Evolutionary conservation across 2,797 vertebrate genomes (phyloP), one percentile per base, ranked within the genome.

Genomic region (Myotis daubentonii): DNA sequence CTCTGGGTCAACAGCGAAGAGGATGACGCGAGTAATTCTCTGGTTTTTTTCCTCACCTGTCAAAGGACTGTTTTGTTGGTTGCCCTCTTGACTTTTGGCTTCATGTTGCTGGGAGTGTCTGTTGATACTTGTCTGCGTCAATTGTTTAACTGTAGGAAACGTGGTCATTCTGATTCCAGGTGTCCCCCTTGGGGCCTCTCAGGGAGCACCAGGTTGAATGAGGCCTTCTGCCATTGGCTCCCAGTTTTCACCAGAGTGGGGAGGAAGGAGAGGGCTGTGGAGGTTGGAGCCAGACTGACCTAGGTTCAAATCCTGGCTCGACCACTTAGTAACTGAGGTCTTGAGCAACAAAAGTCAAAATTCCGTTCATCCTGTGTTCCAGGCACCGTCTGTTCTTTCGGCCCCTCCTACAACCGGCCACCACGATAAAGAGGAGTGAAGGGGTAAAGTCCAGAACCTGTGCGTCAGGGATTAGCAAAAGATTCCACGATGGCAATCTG

Each of bases 91-190:
- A 44, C 62, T 87, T 85, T 87, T 41, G 84, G 82, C 65, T 94
- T 95, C 79, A 44, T 20, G 60, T 94, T 84, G 95, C 94, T 78
- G 84, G 94, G 93, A 57, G 89, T 94, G 87, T 85, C 80, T 96
- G 60, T 89, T 93, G 92, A 51, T 87, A 65, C 68, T 80, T 57
- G n/a, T 51, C 68, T 87, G 62, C 87, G 84, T 83, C 84, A 96
- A 47, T 80, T 28, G 49, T 60, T 57, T 71, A 75, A 89, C 82
- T 33, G 28, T 36, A n/a, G 55, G 88, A 82, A 92, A 70, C 47
- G 3, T 28, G 53, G 71, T 49, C 60, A 5, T 71, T 92, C 57
- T 60, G 80, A 86, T 19, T 44, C 20, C 6, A 30, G 70, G 79
- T 9, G 15, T 72, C 88, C 41, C 49, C 71, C 30, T 89, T 49